Percentiles rank a stretch among this genome's conserved stretches.
Evolutionary conservation across 2,113 vertebrate species (phyloP).

Genomic region (Apodemus sylvaticus): DNA sequence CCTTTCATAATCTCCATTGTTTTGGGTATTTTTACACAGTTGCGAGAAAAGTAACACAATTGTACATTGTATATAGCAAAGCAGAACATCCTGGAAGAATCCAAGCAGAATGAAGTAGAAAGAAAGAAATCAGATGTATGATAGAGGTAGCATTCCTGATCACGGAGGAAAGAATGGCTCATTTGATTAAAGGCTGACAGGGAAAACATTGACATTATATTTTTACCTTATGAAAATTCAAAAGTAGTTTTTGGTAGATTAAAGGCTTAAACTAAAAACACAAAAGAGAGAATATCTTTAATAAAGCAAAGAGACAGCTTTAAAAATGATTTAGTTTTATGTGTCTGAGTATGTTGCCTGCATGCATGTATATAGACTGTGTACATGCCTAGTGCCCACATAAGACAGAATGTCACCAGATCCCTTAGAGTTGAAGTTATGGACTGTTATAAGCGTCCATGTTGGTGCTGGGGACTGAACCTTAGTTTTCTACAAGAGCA

Average conservation of each 20-base stretch:
- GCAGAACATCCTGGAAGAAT: background rate
- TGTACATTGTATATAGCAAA: background rate
- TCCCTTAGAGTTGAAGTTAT: background rate
- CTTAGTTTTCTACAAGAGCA: background rate
- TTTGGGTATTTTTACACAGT: background rate
- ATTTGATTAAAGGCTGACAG: background rate
- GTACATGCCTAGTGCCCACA: background rate
- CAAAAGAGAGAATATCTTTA: background rate
- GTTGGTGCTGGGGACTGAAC: background rate
- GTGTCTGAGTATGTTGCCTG: background rate
- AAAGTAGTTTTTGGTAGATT: conserved; percentile 23
- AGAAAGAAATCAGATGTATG: background rate
- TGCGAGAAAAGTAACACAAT: background rate
- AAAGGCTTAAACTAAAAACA: conserved; percentile 16
- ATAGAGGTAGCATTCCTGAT: background rate
- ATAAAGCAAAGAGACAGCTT: background rate
- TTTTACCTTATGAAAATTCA: background rate
- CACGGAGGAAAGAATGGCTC: background rate
- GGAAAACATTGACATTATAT: background rate
- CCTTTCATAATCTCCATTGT: background rate
- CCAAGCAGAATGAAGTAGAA: background rate
- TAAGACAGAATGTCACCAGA: background rate
- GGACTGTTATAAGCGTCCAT: background rate
- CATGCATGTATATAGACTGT: background rate
- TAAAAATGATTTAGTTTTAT: background rate